These are phyloP conservation scores for Macropodus opercularis DNA, from an alignment of 2,797 vertebrate species.

Conservation along the genomic window DNA sequence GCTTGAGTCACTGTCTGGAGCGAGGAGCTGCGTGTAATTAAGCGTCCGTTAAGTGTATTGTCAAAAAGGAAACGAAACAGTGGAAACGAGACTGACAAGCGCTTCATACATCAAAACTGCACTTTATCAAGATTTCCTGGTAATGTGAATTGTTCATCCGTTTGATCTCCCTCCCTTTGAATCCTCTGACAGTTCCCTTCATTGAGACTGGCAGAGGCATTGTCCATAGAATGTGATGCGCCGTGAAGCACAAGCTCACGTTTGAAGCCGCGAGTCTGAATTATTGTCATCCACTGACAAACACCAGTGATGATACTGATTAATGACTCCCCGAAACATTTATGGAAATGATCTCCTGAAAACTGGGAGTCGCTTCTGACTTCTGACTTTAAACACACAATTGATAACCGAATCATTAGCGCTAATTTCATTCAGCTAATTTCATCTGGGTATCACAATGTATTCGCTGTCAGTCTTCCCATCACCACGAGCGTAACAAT, in stretches of 20 bases:
- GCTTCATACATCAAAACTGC: conserved; percentile 65
- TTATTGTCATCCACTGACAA: conserved; percentile 76
- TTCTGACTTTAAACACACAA: conserved; percentile 61
- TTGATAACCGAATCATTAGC: conserved; percentile 51
- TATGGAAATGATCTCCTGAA: conserved; percentile 58
- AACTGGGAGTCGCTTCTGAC: conserved; percentile 53
- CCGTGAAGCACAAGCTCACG: conserved; percentile 56
- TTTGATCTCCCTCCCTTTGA: conserved; percentile 68
- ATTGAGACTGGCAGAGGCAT: conserved; percentile 75
- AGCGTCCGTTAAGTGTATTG: conserved; percentile 44
- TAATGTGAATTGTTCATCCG: conserved; percentile 69
- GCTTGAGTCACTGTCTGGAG: conserved; percentile 45
- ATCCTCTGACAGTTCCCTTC: conserved; percentile 73
- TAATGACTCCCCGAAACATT: conserved; percentile 71
- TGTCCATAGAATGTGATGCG: conserved; percentile 74
- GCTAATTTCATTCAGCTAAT: conserved; percentile 36
- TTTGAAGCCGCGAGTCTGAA: conserved; percentile 64
- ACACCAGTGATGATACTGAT: conserved; percentile 75
- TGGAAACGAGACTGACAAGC: conserved; percentile 32
- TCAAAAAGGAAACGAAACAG: conserved; percentile 34
- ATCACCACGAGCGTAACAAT: conserved; percentile 38
- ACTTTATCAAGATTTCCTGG: conserved; percentile 58
- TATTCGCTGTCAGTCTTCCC: conserved; percentile 49
- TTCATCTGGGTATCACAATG: conserved; percentile 44
- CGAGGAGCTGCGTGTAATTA: conserved; percentile 40